These are phyloP conservation scores for Proctacanthus coquilletti DNA, from an alignment of 1,140 invertebrate species.

Conservation along the genomic window DNA sequence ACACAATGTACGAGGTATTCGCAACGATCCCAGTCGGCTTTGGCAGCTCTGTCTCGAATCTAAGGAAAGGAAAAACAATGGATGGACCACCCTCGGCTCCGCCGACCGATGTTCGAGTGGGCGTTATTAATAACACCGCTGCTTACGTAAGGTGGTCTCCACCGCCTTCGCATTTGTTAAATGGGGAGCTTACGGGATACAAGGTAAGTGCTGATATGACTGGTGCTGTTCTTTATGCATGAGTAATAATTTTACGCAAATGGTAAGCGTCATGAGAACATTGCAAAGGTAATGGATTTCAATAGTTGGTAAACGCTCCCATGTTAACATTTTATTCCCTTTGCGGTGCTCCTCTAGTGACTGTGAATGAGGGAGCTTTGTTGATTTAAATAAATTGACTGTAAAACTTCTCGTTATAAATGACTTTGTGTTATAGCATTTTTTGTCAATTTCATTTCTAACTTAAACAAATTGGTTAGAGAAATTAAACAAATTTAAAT, in stretches of 20 bases:
- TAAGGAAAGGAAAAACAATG: constrained; percentile 31
- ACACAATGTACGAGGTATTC: constrained; percentile 63
- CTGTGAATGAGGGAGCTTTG: no score
- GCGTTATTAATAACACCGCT: constrained; percentile 59
- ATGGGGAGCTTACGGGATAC: constrained; percentile 65
- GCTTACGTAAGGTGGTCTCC: constrained; percentile 62
- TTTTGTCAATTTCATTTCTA: background rate
- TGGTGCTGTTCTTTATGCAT: constrained; percentile 11
- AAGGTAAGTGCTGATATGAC: constrained; percentile 49
- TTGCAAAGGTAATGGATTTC: no score
- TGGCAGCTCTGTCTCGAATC: constrained; percentile 45
- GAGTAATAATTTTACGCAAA: no score
- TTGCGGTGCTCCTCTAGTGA: no score
- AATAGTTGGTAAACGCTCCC: no score
- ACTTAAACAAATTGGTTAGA: no score
- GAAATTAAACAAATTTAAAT: no score
- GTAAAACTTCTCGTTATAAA: no score
- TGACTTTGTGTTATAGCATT: background rate
- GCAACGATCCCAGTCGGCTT: constrained; percentile 51
- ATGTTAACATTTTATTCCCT: no score
- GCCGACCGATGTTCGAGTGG: constrained; percentile 56
- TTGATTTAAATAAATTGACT: no score
- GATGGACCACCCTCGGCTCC: constrained; percentile 50
- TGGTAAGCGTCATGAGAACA: no score
- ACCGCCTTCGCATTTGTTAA: constrained; percentile 51